phyloP scores from a whole-genome alignment of 2,113 vertebrate species.

The Scomber scombrus region DNA sequence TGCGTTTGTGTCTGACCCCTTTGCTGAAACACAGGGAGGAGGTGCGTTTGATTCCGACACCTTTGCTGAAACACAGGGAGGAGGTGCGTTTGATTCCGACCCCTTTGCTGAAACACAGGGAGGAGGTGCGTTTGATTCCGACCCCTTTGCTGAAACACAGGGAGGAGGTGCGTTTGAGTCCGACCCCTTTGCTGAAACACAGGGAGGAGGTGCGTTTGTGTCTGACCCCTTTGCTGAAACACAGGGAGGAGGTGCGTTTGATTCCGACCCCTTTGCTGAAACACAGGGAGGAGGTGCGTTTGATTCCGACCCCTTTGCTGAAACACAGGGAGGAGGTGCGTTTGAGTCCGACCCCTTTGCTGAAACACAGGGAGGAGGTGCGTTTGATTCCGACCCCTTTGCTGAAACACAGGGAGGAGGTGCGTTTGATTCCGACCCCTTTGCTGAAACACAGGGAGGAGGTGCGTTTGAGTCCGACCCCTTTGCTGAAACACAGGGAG shows the following conservation, averaged over 20 bases:
- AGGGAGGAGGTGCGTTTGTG: constrained; percentile 22
- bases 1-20: neutral
- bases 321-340: constrained; percentile 7
- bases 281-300: constrained; percentile 8
- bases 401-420: constrained; percentile 15
- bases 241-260: constrained; percentile 25
- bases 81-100: neutral
- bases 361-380: constrained; percentile 15
- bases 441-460: neutral
- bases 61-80: rapidly evolving
- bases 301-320: constrained; percentile 65
- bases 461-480: constrained; percentile 30
- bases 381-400: neutral
- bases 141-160: neutral
- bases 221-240: constrained; percentile 1
- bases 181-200: constrained; percentile 2
- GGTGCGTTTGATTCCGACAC: neutral
- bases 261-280: neutral
- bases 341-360: constrained; percentile 21
- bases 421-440: neutral
- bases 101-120: neutral
- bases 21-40: neutral
- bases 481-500: constrained; percentile 1
- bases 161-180: constrained; percentile 22
- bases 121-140: neutral